Evolutionary conservation across 2,113 vertebrate species (phyloP).

Genomic region (Recurvirostra avosetta): DNA sequence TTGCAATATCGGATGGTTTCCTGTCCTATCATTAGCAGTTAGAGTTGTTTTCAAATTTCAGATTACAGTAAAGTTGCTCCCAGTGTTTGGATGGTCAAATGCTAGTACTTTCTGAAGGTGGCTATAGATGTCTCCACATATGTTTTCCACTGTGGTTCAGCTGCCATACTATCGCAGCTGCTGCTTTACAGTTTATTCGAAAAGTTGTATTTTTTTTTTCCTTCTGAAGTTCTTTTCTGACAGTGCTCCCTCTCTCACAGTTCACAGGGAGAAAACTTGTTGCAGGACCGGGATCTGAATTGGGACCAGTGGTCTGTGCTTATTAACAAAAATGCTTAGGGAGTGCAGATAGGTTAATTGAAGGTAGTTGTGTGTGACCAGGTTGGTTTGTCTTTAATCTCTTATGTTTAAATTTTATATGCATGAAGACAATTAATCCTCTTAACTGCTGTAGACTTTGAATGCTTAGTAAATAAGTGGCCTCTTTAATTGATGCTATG

Average conservation of each 20-base stretch:
- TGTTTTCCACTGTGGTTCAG: neutral
- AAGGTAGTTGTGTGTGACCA: slow-evolving; percentile 63
- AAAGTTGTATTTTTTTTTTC: neutral
- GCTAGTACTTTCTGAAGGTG: neutral
- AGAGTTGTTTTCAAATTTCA: neutral
- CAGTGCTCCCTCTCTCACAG: neutral
- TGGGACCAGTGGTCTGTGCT: slow-evolving; percentile 30
- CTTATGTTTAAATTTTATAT: slow-evolving; percentile 67
- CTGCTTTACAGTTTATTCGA: neutral
- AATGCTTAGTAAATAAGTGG: slow-evolving; percentile 58
- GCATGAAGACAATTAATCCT: slow-evolving; percentile 68
- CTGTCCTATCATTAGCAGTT: neutral
- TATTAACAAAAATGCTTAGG: slow-evolving; percentile 51
- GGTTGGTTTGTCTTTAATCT: slow-evolving; percentile 69
- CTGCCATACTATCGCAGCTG: neutral
- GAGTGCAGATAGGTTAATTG: slow-evolving; percentile 60
- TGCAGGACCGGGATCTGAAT: neutral
- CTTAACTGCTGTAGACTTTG: slow-evolving; percentile 62
- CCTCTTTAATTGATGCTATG: slow-evolving; percentile 45
- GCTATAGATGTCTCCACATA: neutral
- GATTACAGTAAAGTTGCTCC: neutral
- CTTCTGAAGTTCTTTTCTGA: neutral
- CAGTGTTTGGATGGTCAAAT: neutral
- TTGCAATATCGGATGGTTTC: neutral
- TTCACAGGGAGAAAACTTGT: neutral